A percentile compares a stretch with the other conserved stretches of the same genome.
phyloP scores from a whole-genome alignment of 2,113 vertebrate genomes.

The Eulacestoma nigropectus region DNA sequence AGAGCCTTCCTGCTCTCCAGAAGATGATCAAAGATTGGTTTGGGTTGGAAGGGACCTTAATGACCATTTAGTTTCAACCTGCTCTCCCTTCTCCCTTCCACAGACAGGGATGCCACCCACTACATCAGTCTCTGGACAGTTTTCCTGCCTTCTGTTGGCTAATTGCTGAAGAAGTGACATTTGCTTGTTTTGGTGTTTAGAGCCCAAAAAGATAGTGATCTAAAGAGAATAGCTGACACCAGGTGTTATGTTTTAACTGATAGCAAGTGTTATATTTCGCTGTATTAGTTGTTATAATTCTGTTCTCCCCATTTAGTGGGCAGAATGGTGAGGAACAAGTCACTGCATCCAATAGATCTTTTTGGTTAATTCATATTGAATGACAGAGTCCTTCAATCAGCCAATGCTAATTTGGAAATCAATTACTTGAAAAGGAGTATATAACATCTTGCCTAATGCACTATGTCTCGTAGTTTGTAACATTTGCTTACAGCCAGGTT shows the following conservation, averaged over 20 bases:
- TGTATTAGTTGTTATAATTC: background rate
- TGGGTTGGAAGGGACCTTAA: background rate
- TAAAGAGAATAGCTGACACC: background rate
- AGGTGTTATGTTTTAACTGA: background rate
- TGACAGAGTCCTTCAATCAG: background rate
- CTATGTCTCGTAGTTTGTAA: background rate
- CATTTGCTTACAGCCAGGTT: background rate
- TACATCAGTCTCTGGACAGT: background rate
- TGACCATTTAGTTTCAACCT: background rate
- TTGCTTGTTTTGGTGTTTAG: background rate
- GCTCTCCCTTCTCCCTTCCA: background rate
- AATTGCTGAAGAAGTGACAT: background rate
- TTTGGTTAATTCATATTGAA: background rate
- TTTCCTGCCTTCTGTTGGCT: background rate
- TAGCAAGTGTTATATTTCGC: background rate
- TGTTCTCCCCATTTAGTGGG: background rate
- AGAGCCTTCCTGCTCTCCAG: background rate
- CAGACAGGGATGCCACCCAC: rapidly evolving
- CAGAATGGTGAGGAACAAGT: background rate
- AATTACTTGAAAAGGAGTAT: background rate
- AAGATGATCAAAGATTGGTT: background rate
- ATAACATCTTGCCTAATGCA: background rate
- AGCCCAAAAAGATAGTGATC: background rate
- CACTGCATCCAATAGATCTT: background rate
- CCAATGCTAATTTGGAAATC: background rate